Conservation (phyloP, 1,140 invertebrate species). For the Metopolophium dirhodum region DNA sequence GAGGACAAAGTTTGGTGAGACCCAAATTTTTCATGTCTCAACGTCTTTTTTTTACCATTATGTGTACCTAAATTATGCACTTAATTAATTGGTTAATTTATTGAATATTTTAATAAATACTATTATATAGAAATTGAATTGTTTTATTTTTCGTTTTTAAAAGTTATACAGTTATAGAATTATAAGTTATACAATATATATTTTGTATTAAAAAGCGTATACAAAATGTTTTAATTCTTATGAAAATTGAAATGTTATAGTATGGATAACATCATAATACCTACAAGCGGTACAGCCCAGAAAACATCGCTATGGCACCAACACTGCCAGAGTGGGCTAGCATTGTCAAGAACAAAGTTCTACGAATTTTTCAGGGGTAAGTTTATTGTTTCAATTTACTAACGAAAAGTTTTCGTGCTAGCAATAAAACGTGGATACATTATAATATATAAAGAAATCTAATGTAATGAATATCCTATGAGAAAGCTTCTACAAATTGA, state of each 20-base stretch:
- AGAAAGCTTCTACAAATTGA: not conserved
- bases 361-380: conserved; percentile 44
- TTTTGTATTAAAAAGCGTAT: not conserved
- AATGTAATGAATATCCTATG: not conserved
- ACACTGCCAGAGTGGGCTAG: conserved; percentile 53
- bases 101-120: not conserved
- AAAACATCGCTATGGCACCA: conserved; percentile 53
- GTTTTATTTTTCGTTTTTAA: not conserved
- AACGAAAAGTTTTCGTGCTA: not conserved
- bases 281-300: conserved; percentile 17
- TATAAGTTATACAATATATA: no score
- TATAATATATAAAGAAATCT: not conserved
- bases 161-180: no score
- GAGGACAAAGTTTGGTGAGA: no score
- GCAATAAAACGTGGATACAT: not conserved
- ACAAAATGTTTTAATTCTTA: not conserved
- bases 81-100: not conserved
- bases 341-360: conserved; percentile 53
- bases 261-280: conserved; percentile 51
- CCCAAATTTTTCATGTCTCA: no score
- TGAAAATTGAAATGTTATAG: conserved; percentile 5
- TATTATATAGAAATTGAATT: not conserved
- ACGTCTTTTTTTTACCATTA: no score
- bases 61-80: not conserved
- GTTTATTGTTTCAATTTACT: not conserved